Percentiles rank a stretch among this genome's conserved stretches.
Evolutionary conservation across 2,113 vertebrate genomes (phyloP).

Genomic region (Leiothrix lutea): DNA sequence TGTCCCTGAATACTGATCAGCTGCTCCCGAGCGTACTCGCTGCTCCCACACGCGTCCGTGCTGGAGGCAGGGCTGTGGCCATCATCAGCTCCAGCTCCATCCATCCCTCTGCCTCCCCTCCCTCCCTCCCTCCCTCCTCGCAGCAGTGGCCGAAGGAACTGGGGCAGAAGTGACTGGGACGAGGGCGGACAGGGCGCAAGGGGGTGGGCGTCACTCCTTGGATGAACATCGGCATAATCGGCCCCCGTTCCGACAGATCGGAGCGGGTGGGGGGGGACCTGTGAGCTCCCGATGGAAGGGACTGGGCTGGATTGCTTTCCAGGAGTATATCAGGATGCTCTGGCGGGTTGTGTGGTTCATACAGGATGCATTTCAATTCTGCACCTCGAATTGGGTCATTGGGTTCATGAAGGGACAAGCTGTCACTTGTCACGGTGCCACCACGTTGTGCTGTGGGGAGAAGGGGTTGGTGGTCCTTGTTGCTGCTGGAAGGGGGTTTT

Average conservation of each 20-base stretch:
- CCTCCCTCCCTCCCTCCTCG: not conserved
- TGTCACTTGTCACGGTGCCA: rapidly evolving
- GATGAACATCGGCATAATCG: not conserved
- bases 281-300: not conserved
- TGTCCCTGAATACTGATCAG: slow-evolving; percentile 7
- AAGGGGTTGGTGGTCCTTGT: not conserved
- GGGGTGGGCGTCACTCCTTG: not conserved
- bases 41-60: not conserved
- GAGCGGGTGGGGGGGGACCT: not conserved
- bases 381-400: not conserved
- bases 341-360: not conserved
- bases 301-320: rapidly evolving
- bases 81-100: not conserved
- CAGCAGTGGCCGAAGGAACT: not conserved
- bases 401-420: not conserved
- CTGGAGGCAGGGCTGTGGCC: not conserved
- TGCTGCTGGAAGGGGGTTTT: not conserved
- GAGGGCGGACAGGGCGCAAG: not conserved
- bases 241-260: rapidly evolving
- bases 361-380: not conserved
- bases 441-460: rapidly evolving
- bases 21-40: not conserved
- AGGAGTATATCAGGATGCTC: not conserved
- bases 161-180: slow-evolving; percentile 33
- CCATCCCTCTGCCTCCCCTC: not conserved